Evolutionary conservation across 2,797 vertebrate species (phyloP), one percentile per base, ranked within the genome.

Genomic region (Acomys russatus): DNA sequence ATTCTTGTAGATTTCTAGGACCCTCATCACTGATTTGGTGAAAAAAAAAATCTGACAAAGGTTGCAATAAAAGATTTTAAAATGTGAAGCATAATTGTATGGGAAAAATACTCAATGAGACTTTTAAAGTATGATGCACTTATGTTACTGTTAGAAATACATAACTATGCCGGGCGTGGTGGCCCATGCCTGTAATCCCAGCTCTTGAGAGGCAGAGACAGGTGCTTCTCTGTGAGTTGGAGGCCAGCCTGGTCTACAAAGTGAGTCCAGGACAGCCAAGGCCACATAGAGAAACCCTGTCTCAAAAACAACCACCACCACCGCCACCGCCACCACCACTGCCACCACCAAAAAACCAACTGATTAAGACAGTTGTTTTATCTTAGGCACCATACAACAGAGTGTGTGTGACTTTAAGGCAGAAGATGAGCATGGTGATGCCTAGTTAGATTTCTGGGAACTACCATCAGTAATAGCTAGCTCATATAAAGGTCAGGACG

Each of bases 21-120:
- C 44, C 4, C 44, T 44, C 44, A 44, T 44, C 44, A 96, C 77
- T 97, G 71, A 97, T 95, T 96, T 96, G 90, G 88, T 96, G 76
- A 83, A 91, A 70, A 94, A 83, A 83, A 91, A 61, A 95, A 3
- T 63, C 64, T 97, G 12, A 64, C 30, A 88, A 80, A 94, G 30
- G 1, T 73, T 90, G 14, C 2, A 44, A 23, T 76, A 38, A 84
- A 77, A 5, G 11, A 35, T 89, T 38, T 49, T n/a, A 56, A 93
- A 84, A 76, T 54, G 23, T 59, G 63, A 64, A 91, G 68, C 15
- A 15, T 74, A 96, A 87, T 86, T 93, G 9, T 82, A 25, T 63
- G 61, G 49, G 86, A 63, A 80, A 70, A 90, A 78, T 88, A 64
- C 54, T 82, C 59, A 95, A 66, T n/a, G 66, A 94, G 71, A 22